Evolutionary conservation across 2,113 vertebrate genomes (phyloP).

Genomic region (Silurus meridionalis): DNA sequence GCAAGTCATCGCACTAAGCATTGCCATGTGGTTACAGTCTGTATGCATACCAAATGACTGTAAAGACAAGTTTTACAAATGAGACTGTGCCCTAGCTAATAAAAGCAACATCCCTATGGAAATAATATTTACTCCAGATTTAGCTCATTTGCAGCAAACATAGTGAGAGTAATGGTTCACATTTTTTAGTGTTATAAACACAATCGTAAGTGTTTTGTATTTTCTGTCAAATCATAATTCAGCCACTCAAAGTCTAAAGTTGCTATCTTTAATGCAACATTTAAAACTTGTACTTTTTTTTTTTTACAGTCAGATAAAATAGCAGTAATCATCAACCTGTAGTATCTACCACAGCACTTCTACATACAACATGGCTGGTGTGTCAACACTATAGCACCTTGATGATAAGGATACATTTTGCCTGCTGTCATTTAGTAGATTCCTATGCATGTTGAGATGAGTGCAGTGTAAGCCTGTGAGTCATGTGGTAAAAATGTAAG

Average conservation of each 20-base stretch:
- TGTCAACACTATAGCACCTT: not conserved
- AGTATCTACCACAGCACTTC: not conserved
- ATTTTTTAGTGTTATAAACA: not conserved
- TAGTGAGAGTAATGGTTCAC: not conserved
- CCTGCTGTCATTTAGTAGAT: not conserved
- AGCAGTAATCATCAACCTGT: not conserved
- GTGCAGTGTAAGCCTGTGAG: not conserved
- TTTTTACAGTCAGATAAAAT: not conserved
- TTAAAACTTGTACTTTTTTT: not conserved
- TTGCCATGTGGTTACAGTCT: constrained; percentile 37
- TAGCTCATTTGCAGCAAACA: constrained; percentile 27
- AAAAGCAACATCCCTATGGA: constrained; percentile 29
- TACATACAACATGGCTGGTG: not conserved
- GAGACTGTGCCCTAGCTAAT: constrained; percentile 32
- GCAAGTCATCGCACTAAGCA: constrained; percentile 1
- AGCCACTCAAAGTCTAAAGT: not conserved
- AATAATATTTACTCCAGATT: constrained; percentile 17
- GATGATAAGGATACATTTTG: not conserved
- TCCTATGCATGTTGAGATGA: not conserved
- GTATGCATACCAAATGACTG: constrained; percentile 23
- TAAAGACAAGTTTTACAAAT: constrained; percentile 46
- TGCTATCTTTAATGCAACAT: not conserved
- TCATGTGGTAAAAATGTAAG: not conserved
- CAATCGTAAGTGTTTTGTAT: not conserved
- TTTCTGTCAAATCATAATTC: not conserved